Percentiles rank a stretch among this genome's conserved stretches.
Evolutionary conservation across 2,113 vertebrate species (phyloP).

Genomic region (Microcebus jonahi): DNA sequence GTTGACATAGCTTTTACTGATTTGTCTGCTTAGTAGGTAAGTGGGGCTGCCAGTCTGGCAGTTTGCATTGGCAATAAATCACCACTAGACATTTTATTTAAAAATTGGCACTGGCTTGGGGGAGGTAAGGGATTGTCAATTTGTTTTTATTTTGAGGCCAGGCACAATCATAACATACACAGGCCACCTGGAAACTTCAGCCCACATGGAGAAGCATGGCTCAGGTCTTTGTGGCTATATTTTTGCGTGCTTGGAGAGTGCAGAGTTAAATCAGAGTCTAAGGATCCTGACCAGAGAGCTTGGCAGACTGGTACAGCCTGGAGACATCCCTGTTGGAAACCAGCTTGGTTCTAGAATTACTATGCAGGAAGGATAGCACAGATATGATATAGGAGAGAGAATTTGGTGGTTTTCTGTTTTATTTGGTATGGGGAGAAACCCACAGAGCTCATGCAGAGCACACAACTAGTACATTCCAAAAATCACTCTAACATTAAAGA

Average conservation of each 20-base stretch:
- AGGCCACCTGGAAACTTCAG: slow-evolving; percentile 73
- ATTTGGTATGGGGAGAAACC: not conserved
- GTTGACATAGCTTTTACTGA: slow-evolving; percentile 50
- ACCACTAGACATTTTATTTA: slow-evolving; percentile 78
- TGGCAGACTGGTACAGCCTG: not conserved
- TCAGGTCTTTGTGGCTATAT: slow-evolving; percentile 4
- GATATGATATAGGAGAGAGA: not conserved
- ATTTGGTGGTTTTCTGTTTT: slow-evolving; percentile 7
- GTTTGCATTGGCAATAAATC: slow-evolving; percentile 73
- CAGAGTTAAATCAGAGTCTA: not conserved
- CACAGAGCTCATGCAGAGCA: not conserved
- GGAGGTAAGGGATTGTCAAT: slow-evolving; percentile 71
- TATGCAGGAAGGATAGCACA: not conserved
- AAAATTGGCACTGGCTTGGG: slow-evolving; percentile 67
- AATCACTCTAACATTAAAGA: not conserved
- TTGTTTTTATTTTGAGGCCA: slow-evolving; percentile 77
- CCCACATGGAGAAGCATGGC: slow-evolving; percentile 44
- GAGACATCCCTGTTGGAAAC: slow-evolving; percentile 40
- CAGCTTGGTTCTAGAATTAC: slow-evolving; percentile 13
- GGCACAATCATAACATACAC: slow-evolving; percentile 60
- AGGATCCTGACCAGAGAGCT: slow-evolving; percentile 22
- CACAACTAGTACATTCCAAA: not conserved
- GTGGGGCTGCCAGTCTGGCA: slow-evolving; percentile 69
- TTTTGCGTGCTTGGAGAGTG: not conserved
- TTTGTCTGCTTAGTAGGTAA: slow-evolving; percentile 72